phyloP scores from a whole-genome alignment of 2,797 vertebrate species.

The Cossypha heuglini region DNA sequence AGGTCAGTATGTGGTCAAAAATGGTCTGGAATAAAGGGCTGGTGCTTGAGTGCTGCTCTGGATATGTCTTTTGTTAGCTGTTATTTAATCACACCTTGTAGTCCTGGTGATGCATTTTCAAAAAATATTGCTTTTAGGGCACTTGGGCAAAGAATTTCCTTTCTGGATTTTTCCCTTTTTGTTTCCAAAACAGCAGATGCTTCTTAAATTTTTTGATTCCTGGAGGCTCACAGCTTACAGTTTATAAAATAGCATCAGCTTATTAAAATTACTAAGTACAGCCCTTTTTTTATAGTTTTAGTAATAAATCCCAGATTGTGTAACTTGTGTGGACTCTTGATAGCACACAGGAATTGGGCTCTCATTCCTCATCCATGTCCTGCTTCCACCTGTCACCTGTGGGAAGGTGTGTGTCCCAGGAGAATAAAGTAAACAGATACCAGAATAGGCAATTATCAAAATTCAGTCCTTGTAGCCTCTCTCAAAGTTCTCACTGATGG shows the following conservation, averaged over 20 bases:
- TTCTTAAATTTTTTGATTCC: neutral
- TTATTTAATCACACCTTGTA: neutral
- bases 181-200: neutral
- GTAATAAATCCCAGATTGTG: neutral
- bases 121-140: neutral
- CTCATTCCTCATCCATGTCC: neutral
- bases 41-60: neutral
- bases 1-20: neutral
- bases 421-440: neutral
- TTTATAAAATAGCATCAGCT: neutral
- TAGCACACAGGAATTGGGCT: neutral
- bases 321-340: neutral
- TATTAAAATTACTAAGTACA: neutral
- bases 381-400: neutral
- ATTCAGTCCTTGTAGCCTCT: neutral
- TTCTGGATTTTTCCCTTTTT: conserved; percentile 7
- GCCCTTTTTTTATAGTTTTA: neutral
- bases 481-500: conserved; percentile 48
- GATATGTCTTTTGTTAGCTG: neutral
- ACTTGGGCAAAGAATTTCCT: neutral
- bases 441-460: conserved; percentile 12
- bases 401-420: neutral
- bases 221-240: neutral
- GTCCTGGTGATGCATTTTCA: neutral
- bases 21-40: neutral